Evolutionary conservation across 1,140 invertebrate genomes (phyloP), one percentile per base, ranked within the genome.

Genomic region (Oedothorax gibbosus): DNA sequence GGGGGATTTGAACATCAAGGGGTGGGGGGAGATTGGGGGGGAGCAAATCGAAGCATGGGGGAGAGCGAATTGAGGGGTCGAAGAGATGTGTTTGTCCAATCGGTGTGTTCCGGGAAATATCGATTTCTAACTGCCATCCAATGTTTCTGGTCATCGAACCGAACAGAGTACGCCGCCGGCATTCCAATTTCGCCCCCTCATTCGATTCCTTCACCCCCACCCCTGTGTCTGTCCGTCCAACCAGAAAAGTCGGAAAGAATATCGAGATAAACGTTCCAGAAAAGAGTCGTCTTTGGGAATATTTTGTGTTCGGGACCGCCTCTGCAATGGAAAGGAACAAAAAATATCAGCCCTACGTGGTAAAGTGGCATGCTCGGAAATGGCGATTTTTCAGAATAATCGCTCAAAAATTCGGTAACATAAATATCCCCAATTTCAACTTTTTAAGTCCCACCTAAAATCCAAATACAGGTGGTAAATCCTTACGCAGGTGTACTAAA

Each of bases 91-190:
- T 84, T 84, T 84, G 81, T 84, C 81, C 81, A 84, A 84, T 84
- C 65, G 71, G 56, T 84, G 81, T 84, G 62, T 73, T 62, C 71
- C 71, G 81, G 71, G 71, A 80, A 80, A 84, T 84, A 84, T 84
- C 81, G 81, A 84, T 84, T 84, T 76, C 81, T 84, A 84, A 84
- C 81, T 84, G 81, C 81, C 60, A 84, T 84, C 81, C 81, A 76
- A 84, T 84, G 81, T 84, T 84, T 84, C 81, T 84, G 81, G 81
- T 84, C 81, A 84, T 62, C 72, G 81, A 84, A 60, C 64, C 81
- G 72, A 84, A 84, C 69, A 84, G 50, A 84, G 57, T 35, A 76
- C 66, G 60, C 66, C 54, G 75, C 72, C 14, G 56, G 72, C 51
- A 75, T 72, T 56, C 64, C 66, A 66, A 56, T 76, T 76, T 56